These are phyloP conservation scores for Corythaixoides concolor DNA, from an alignment of 2,113 vertebrate genomes.

Conservation along the genomic window DNA sequence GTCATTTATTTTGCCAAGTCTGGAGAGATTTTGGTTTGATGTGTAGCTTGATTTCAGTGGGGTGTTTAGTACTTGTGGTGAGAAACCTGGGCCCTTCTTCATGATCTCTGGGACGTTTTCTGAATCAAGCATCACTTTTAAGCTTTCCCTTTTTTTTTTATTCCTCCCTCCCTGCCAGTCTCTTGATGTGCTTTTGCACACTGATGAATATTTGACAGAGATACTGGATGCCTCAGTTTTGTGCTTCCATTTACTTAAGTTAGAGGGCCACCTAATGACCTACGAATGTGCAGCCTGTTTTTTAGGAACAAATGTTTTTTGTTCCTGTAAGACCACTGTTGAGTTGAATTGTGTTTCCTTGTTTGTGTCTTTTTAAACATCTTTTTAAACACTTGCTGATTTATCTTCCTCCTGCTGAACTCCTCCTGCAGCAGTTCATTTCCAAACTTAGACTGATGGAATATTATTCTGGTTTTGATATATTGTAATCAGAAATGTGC, in stretches of 20 bases:
- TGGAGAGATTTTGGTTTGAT: not conserved
- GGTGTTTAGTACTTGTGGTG: not conserved
- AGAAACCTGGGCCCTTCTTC: not conserved
- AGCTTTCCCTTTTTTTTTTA: not conserved
- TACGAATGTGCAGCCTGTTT: not conserved
- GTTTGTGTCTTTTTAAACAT: not conserved
- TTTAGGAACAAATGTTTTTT: not conserved
- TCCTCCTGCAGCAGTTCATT: not conserved
- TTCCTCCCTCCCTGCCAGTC: not conserved
- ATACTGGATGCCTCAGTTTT: not conserved
- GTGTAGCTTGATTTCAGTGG: not conserved
- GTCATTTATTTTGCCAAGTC: not conserved
- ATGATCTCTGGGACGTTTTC: rapidly evolving
- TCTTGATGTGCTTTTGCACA: not conserved
- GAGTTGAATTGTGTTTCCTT: not conserved
- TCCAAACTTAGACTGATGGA: not conserved
- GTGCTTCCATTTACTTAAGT: not conserved
- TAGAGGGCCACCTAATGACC: conserved; percentile 63
- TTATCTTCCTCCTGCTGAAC: not conserved
- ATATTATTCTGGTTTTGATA: not conserved
- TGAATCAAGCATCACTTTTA: not conserved
- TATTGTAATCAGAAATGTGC: not conserved
- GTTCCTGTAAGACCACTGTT: not conserved
- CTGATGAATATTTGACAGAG: not conserved
- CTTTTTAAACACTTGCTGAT: not conserved